Evolutionary conservation across 2,797 vertebrate species (phyloP), one percentile per base, ranked within the genome.

Genomic region (Lindbergichthys nudifrons): DNA sequence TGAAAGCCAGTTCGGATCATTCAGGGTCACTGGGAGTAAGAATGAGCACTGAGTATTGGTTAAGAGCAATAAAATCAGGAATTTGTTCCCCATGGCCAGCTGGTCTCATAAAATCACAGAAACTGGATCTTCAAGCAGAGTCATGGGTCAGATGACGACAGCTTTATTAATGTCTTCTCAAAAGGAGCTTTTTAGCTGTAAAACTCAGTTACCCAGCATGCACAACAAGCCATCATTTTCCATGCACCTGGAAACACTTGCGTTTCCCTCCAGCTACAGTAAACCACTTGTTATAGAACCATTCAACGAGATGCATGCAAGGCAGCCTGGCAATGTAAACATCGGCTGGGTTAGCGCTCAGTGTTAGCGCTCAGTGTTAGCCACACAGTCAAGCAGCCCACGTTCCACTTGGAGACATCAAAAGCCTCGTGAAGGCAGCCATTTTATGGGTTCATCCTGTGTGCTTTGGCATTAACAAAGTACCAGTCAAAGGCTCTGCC

Each of bases 191-290:
- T 72, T 61, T 1, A 36, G 10, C n/a, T 75, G 72, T n/a, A 21
- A 80, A 75, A 86, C 58, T 76, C 63, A 51, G 60, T 83, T 85
- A 82, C 71, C 85, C 81, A 82, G 80, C 94, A 94, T 94, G 92
- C 94, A 92, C 69, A 63, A 79, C 81, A 79, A 88, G 76, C 73
- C 79, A 82, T 67, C 54, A 52, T 54, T 79, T 73, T 70, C 75
- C 92, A 94, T 94, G 93, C 93, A 80, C 84, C 62, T 84, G 74
- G 76, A 87, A 85, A 81, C 83, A 87, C 65, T 84, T 62, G 54
- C 45, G 70, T 74, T 62, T 59, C 71, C 61, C 71, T 61, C 26
- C 32, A 51, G 80, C 69, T 67, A 72, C 70, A 75, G 81, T 81
- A 80, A 82, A 83, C 66, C 79, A 72, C 67, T 81, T 23, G 30